Percentiles rank a stretch among this genome's conserved stretches.
Evolutionary conservation across 1,140 invertebrate species (phyloP).

Genomic region (Leptinotarsa undecemlineata): DNA sequence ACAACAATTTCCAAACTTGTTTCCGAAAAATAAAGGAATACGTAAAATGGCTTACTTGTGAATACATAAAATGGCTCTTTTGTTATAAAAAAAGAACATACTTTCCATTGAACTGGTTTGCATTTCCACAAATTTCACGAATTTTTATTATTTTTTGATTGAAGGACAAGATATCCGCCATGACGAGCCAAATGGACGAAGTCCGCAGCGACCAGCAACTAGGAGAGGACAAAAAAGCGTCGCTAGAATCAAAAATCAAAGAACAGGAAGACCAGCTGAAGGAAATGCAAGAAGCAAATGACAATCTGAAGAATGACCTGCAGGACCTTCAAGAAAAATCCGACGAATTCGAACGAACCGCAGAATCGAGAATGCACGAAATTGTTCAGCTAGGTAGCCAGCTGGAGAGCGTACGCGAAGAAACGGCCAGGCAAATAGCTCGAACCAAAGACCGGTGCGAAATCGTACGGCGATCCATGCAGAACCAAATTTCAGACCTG

Average conservation of each 20-base stretch:
- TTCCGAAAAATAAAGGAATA: too few species aligned
- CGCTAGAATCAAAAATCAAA: slow-evolving; percentile 50
- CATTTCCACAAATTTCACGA: too few species aligned
- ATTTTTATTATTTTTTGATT: neutral
- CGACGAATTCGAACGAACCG: slow-evolving; percentile 59
- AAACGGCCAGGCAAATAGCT: slow-evolving; percentile 70
- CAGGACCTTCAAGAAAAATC: slow-evolving; percentile 52
- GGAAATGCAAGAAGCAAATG: slow-evolving; percentile 59
- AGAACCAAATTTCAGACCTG: slow-evolving; percentile 67
- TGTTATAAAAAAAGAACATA: too few species aligned
- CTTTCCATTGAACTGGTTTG: too few species aligned
- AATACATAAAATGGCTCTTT: too few species aligned
- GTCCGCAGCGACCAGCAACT: slow-evolving; percentile 44
- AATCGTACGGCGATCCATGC: slow-evolving; percentile 61
- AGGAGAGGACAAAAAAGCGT: slow-evolving; percentile 54
- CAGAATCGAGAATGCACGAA: slow-evolving; percentile 63
- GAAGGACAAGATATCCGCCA: slow-evolving; percentile 58
- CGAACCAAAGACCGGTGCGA: slow-evolving; percentile 61
- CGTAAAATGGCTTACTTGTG: too few species aligned
- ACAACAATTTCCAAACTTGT: too few species aligned
- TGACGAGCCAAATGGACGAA: slow-evolving; percentile 55
- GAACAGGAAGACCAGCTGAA: slow-evolving; percentile 55
- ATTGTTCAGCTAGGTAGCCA: slow-evolving; percentile 66
- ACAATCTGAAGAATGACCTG: slow-evolving; percentile 56
- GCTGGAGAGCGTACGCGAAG: slow-evolving; percentile 69